Percentiles rank a stretch among this genome's conserved stretches.
Conservation (phyloP, 2,797 vertebrate genomes). For the Taenioides sp. region DNA sequence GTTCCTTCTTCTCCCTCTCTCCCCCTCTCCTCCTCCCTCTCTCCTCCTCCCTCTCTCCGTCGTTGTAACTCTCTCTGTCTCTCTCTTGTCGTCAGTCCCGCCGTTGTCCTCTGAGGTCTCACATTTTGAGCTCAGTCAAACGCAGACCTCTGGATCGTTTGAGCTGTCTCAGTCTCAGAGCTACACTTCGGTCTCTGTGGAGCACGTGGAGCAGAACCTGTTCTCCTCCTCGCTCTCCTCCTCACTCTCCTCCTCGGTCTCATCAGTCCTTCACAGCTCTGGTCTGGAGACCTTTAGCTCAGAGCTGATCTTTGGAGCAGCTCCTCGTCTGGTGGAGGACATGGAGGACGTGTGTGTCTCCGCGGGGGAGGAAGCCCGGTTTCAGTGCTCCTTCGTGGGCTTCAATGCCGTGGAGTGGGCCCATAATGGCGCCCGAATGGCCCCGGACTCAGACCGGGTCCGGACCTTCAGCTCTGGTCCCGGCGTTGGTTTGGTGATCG, state of each 20-base stretch:
- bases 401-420: conserved; percentile 80
- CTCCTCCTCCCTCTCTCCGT: neutral
- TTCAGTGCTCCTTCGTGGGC: conserved; percentile 83
- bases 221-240: neutral
- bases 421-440: conserved; percentile 77
- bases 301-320: neutral
- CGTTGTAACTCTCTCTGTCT: neutral
- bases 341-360: conserved; percentile 82
- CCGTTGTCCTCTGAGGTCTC: neutral
- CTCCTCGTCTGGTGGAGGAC: conserved; percentile 78
- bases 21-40: neutral
- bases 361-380: conserved; percentile 79
- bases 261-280: neutral
- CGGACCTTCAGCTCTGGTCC: conserved; percentile 77
- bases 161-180: neutral
- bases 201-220: neutral
- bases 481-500: conserved; percentile 79
- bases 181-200: conserved; percentile 1
- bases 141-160: neutral
- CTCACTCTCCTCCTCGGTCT: neutral
- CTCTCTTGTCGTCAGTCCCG: conserved; percentile 1
- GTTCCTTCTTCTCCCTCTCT: neutral
- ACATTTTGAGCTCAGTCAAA: neutral
- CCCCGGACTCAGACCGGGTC: conserved; percentile 73
- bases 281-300: neutral